Base-by-base conservation (phyloP, 2,888 invertebrate species). In the Platycheirus rosarum region DNA sequence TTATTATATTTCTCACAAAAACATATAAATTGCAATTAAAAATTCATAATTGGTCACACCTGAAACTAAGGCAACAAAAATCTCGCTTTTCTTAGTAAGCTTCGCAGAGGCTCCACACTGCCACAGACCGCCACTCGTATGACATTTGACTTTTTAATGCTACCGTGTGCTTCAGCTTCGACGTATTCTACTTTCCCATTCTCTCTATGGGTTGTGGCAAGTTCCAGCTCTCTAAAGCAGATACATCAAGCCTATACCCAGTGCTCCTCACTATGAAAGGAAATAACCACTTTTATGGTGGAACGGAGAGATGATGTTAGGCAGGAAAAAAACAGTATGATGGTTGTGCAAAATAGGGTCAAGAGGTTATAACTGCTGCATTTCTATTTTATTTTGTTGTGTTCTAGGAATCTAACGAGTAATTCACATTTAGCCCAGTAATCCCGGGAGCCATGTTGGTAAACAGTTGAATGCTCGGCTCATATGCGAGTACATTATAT, bases 301-400 rank as follows among this genome's bases (percentile, higher is more conserved):
- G 26, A n/a, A n/a, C n/a, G n/a, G n/a, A n/a, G n/a, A 32, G 46
- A 35, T 46, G 37, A 49, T 57, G 44, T 18, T 53, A 0, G 23
- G 23, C 20, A 46, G 2, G 3, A 53, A 53, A 66, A 14, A 32
- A 71, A 20, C 66, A n/a, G 49, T 65, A 46, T 44, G 42, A 73
- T 69, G 68, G 48, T 42, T 69, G n/a, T n/a, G 57, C 18, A 46
- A 79, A 80, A 75, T 57, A 75, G 70, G 65, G 80, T 80, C 80
- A 80, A 80, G 80, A 76, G 65, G 80, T 76, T 76, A 70, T 80
- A 76, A 76, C 80, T 53, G 80, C 80, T 53, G 26, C 44, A 9
- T 16, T 11, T 42, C 9, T 60, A 13, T 55, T 73, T 57, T 53
- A 44, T 60, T 60, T 62, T 80, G 48, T 80, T 80, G 40, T 53